Evolutionary conservation across 2,888 invertebrate genomes (phyloP).

Genomic region (Rhorus exstirpatorius): DNA sequence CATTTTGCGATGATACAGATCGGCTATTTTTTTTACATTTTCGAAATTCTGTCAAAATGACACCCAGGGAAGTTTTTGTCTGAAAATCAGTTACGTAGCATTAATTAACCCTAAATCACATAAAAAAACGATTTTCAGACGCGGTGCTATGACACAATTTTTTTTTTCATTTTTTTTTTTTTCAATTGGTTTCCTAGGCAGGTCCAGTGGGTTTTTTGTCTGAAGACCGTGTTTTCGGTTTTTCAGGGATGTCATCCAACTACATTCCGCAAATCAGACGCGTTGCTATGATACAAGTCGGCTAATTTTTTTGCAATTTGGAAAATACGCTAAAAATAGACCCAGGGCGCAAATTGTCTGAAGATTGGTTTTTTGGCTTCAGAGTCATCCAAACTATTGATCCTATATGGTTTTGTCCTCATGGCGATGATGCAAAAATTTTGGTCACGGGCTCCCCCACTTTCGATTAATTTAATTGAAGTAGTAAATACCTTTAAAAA

Average conservation of each 20-base stretch:
- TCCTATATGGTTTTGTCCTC: constrained; percentile 8
- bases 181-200: constrained; percentile 7
- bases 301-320: constrained; percentile 17
- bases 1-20: neutral
- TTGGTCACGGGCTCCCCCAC: no score
- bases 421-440: constrained; percentile 7
- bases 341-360: constrained; percentile 22
- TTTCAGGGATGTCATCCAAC: constrained; percentile 11
- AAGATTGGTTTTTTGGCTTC: constrained; percentile 19
- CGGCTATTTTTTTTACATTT: neutral
- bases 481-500: no score
- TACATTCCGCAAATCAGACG: constrained; percentile 16
- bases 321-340: constrained; percentile 20
- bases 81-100: neutral
- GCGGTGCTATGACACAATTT: neutral
- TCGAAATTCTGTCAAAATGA: neutral
- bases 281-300: constrained; percentile 24
- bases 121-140: constrained; percentile 5
- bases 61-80: neutral
- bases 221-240: constrained; percentile 15
- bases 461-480: no score
- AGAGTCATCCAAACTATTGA: constrained; percentile 19
- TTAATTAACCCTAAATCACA: neutral
- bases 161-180: neutral
- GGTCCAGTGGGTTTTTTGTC: neutral